These are phyloP conservation scores for Pocillopora damicornis DNA, from an alignment of 64 coral and sea anemone species.

Conservation along the genomic window DNA sequence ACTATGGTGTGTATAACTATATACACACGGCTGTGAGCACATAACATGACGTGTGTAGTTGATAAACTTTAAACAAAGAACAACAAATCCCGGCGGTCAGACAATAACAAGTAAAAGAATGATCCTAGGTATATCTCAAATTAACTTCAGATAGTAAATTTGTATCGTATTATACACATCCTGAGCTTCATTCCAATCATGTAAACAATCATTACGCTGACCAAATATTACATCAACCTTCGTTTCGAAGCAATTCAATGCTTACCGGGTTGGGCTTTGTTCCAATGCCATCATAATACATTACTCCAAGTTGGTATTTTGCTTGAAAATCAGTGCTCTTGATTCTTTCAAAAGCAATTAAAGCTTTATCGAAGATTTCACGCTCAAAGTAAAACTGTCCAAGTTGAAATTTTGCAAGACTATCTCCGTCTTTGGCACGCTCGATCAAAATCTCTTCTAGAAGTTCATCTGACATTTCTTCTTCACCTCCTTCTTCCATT, in stretches of 20 bases:
- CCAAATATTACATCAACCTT: not conserved
- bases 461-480: conserved; percentile 69
- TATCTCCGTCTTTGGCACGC: conserved; percentile 65
- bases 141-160: no score
- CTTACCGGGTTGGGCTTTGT: conserved; percentile 78
- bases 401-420: conserved; percentile 84
- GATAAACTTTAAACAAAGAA: no score
- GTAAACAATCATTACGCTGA: not conserved
- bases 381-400: conserved; percentile 99
- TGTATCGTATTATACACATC: no score
- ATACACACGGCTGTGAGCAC: no score
- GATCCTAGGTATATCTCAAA: no score
- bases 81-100: no score
- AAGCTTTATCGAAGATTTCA: conserved; percentile 91
- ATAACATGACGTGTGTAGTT: no score
- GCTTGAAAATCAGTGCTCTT: conserved; percentile 88
- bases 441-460: conserved; percentile 78
- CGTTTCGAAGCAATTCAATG: not conserved
- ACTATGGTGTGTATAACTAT: no score
- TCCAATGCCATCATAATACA: conserved; percentile 97
- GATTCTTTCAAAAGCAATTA: conserved; percentile 90
- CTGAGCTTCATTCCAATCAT: no score
- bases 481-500: conserved; percentile 31
- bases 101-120: no score
- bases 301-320: conserved; percentile 94